These are phyloP conservation scores for Prolemur simus DNA, from an alignment of 2,113 vertebrate species.

Conservation along the genomic window DNA sequence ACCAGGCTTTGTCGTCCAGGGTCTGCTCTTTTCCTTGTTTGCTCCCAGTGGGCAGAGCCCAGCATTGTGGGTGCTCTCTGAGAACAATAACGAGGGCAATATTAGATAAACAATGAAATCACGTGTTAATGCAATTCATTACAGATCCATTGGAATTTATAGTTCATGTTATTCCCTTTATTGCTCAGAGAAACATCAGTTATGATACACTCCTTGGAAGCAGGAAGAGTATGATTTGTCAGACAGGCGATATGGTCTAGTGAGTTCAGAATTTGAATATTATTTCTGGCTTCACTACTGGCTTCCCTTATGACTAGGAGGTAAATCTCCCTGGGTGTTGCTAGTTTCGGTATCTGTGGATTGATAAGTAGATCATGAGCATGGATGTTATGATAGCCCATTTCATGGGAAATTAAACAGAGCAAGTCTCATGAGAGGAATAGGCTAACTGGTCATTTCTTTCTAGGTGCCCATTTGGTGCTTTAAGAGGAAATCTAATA, in stretches of 20 bases:
- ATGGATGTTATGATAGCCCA: background rate
- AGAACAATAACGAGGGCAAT: background rate
- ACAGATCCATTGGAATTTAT: background rate
- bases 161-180: background rate
- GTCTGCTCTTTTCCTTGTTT: background rate
- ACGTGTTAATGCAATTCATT: background rate
- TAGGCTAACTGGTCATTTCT: background rate
- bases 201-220: background rate
- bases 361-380: background rate
- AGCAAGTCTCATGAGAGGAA: background rate
- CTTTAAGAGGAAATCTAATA: background rate
- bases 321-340: slow-evolving; percentile 19
- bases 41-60: background rate
- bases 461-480: background rate
- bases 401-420: slow-evolving; percentile 7
- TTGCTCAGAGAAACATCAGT: background rate
- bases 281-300: slow-evolving; percentile 22
- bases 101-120: background rate
- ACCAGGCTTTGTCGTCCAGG: accelerated
- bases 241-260: slow-evolving; percentile 28
- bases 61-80: background rate
- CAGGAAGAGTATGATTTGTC: background rate
- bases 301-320: slow-evolving; percentile 50
- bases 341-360: slow-evolving; percentile 33
- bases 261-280: slow-evolving; percentile 35